phyloP scores from a whole-genome alignment of 2,113 vertebrate genomes.

The Phodopus roborovskii region DNA sequence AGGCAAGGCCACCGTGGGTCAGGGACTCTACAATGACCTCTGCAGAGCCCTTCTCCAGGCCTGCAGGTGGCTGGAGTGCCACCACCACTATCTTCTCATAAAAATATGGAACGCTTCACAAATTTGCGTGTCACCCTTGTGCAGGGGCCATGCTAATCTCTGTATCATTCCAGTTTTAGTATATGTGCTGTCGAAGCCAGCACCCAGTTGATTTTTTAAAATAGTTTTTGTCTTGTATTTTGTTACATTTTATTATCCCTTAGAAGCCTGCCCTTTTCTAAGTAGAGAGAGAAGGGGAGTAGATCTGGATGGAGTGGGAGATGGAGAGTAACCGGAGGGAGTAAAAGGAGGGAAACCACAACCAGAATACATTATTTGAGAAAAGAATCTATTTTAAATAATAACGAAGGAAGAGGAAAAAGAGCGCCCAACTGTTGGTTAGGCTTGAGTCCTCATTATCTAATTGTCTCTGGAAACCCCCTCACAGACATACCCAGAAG shows the following conservation, averaged over 20 bases:
- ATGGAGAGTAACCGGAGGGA: no score
- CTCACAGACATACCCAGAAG: background rate
- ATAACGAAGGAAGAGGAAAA: background rate
- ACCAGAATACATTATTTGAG: background rate
- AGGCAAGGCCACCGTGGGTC: constrained; percentile 64
- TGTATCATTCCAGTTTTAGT: no score
- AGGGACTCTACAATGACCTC: constrained; percentile 86
- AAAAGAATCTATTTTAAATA: background rate
- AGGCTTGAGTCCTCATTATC: background rate
- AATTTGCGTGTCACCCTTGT: no score
- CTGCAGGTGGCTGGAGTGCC: constrained; percentile 62
- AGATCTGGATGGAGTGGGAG: background rate
- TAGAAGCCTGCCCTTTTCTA: background rate
- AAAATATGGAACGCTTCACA: no score
- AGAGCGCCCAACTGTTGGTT: background rate
- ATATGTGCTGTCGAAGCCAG: no score
- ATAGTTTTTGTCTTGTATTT: background rate
- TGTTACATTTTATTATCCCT: background rate
- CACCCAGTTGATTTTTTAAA: no score
- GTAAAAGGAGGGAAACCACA: background rate
- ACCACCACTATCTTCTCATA: constrained; percentile 85
- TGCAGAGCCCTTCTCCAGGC: constrained; percentile 80
- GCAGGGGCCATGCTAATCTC: no score
- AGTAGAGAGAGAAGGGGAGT: background rate
- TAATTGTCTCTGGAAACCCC: background rate